phyloP scores from a whole-genome alignment of 2,888 invertebrate genomes.

The Rhorus exstirpatorius region DNA sequence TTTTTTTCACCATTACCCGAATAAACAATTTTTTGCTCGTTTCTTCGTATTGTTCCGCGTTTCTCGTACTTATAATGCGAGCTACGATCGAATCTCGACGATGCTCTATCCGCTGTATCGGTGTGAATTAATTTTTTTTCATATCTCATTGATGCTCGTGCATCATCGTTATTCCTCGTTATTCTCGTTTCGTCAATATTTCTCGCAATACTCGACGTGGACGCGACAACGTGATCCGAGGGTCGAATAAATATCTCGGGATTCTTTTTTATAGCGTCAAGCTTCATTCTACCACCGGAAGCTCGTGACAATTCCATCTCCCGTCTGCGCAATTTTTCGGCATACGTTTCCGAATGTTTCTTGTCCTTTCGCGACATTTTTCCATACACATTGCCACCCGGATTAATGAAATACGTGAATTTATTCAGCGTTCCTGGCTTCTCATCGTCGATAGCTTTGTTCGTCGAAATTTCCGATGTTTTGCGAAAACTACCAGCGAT shows the following conservation, averaged over 20 bases:
- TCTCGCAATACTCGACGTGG: not conserved
- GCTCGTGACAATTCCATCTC: constrained; percentile 66
- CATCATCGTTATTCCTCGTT: not conserved
- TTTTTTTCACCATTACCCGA: constrained; percentile 39
- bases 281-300: constrained; percentile 48
- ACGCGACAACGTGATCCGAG: constrained; percentile 49
- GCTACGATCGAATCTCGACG: constrained; percentile 2
- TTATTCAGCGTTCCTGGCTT: constrained; percentile 72
- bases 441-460: not conserved
- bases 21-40: constrained; percentile 41
- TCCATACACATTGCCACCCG: constrained; percentile 71
- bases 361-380: constrained; percentile 84
- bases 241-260: constrained; percentile 62
- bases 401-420: constrained; percentile 81
- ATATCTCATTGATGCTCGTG: constrained; percentile 26
- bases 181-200: not conserved
- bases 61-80: constrained; percentile 8
- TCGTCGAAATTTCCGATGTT: not conserved
- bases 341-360: constrained; percentile 83
- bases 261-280: constrained; percentile 52
- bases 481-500: not conserved
- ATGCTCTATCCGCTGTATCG: constrained; percentile 27
- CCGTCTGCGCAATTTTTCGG: constrained; percentile 79
- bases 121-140: constrained; percentile 29
- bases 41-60: constrained; percentile 25